A percentile compares a stretch with the other conserved stretches of the same genome.
Conservation (phyloP, 2,888 invertebrate species). For the Morpho achilles region DNA sequence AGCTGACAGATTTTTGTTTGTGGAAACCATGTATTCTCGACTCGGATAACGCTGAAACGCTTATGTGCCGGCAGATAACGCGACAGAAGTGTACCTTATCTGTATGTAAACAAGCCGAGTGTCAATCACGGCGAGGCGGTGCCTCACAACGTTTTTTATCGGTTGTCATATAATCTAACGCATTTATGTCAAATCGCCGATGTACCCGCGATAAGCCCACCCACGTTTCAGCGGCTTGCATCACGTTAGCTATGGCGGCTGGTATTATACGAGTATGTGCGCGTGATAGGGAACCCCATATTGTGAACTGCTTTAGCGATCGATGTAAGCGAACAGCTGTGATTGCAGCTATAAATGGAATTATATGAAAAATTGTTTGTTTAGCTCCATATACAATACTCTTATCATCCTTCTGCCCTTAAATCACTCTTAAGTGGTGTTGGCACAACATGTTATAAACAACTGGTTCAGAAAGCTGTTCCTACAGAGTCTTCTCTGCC, state of each 20-base stretch:
- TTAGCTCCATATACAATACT: too few relatives aligned
- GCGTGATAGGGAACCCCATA: too few relatives aligned
- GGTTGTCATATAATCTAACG: slow-evolving; percentile 74
- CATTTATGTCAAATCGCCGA: slow-evolving; percentile 76
- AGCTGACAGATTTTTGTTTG: slow-evolving; percentile 30
- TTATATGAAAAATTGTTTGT: too few relatives aligned
- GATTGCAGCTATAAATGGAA: too few relatives aligned
- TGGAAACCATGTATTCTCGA: slow-evolving; percentile 22
- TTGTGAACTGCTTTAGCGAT: too few relatives aligned
- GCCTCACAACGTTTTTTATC: slow-evolving; percentile 72
- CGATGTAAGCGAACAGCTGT: too few relatives aligned
- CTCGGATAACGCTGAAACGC: slow-evolving; percentile 32
- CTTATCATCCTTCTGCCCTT: too few relatives aligned
- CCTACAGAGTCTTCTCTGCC: too few relatives aligned
- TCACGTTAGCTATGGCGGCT: slow-evolving; percentile 56
- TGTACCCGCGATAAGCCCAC: slow-evolving; percentile 73
- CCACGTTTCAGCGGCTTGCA: slow-evolving; percentile 63
- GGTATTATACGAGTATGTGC: slow-evolving; percentile 27
- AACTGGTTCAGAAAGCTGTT: too few relatives aligned
- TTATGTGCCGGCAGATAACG: slow-evolving; percentile 62
- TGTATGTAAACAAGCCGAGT: slow-evolving; percentile 62
- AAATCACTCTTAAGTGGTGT: too few relatives aligned
- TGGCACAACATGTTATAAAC: too few relatives aligned
- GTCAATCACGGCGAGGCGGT: slow-evolving; percentile 75
- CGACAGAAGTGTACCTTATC: slow-evolving; percentile 68